Evolutionary conservation across 2,888 invertebrate genomes (phyloP).

Genomic region (Spodoptera picta): DNA sequence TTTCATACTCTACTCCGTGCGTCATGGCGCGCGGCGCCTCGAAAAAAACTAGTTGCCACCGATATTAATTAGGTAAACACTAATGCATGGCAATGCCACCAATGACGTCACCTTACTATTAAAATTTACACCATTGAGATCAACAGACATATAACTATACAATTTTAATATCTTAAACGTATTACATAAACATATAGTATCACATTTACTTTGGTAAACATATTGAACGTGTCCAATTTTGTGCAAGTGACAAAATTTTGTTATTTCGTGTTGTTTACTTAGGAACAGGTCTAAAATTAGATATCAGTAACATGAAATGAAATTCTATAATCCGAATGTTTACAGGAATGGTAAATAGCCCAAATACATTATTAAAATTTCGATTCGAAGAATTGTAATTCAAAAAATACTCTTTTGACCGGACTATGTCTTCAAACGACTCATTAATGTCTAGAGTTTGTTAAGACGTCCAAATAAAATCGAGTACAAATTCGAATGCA

Average conservation of each 20-base stretch:
- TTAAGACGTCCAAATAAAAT: not conserved
- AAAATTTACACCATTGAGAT: slow-evolving; percentile 68
- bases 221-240: slow-evolving; percentile 15
- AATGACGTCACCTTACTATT: slow-evolving; percentile 26
- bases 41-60: slow-evolving; percentile 14
- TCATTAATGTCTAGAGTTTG: too few relatives aligned
- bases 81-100: slow-evolving; percentile 11
- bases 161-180: slow-evolving; percentile 54
- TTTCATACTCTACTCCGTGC: slow-evolving; percentile 45
- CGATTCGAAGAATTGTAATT: too few relatives aligned
- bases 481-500: not conserved
- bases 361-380: too few relatives aligned
- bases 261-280: too few relatives aligned
- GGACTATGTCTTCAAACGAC: too few relatives aligned
- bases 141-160: slow-evolving; percentile 60
- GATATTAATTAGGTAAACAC: slow-evolving; percentile 9
- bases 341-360: too few relatives aligned
- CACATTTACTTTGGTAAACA: slow-evolving; percentile 75
- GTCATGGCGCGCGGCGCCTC: slow-evolving; percentile 37
- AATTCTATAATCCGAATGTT: too few relatives aligned
- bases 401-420: too few relatives aligned
- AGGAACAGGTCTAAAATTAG: too few relatives aligned
- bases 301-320: too few relatives aligned
- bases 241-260: too few relatives aligned
- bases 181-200: slow-evolving; percentile 60